A percentile compares a stretch with the other conserved stretches of the same genome.
These are phyloP conservation scores for Proteles cristata DNA, from an alignment of 2,113 vertebrate genomes.

Conservation along the genomic window DNA sequence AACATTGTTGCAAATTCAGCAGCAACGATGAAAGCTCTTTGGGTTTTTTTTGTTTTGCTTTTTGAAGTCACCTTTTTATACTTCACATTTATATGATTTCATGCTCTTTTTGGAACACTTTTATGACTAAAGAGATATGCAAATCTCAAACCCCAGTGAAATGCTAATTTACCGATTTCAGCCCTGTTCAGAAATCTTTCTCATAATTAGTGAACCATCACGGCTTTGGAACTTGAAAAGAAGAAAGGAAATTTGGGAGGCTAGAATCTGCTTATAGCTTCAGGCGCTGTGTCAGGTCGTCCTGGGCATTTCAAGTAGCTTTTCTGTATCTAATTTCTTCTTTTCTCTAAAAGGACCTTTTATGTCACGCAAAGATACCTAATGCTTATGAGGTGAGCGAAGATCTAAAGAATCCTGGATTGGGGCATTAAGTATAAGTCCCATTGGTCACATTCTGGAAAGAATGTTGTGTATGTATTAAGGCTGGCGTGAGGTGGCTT, in stretches of 20 bases:
- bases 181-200: constrained; percentile 51
- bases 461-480: background rate
- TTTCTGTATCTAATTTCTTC: constrained; percentile 43
- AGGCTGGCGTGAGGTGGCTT: background rate
- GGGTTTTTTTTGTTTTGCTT: constrained; percentile 4
- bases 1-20: background rate
- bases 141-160: constrained; percentile 56
- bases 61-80: constrained; percentile 45
- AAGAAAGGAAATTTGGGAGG: constrained; percentile 25
- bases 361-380: background rate
- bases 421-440: background rate
- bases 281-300: background rate
- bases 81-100: background rate
- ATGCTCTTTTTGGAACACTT: constrained; percentile 43
- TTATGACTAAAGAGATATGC: constrained; percentile 31
- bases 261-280: background rate
- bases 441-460: background rate
- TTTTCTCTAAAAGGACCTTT: constrained; percentile 50
- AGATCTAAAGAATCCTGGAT: background rate
- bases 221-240: constrained; percentile 27
- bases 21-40: background rate
- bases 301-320: background rate
- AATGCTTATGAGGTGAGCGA: background rate
- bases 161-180: constrained; percentile 26
- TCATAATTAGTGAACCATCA: constrained; percentile 47